These are phyloP conservation scores for Paradisaea rubra DNA, from an alignment of 2,113 vertebrate genomes.

Conservation along the genomic window DNA sequence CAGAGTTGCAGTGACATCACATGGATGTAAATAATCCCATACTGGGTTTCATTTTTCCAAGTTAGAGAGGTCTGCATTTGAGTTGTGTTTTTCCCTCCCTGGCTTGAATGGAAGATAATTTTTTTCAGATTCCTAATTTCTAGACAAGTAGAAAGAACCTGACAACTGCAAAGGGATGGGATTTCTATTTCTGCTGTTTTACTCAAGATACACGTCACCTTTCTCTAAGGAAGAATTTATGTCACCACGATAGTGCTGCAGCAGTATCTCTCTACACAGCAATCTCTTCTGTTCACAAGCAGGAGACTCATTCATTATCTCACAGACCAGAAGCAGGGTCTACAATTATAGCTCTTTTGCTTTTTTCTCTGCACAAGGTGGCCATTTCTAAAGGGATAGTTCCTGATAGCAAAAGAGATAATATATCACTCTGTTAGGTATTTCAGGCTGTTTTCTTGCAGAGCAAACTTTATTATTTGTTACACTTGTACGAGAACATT, in stretches of 20 bases:
- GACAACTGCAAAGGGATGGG: background rate
- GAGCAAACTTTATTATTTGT: constrained; percentile 51
- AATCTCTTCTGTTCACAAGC: background rate
- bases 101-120: background rate
- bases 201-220: background rate
- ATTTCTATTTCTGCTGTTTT: background rate
- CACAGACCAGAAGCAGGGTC: background rate
- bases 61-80: constrained; percentile 3
- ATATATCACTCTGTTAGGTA: background rate
- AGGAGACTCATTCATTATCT: background rate
- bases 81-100: constrained; percentile 18
- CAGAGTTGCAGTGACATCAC: constrained; percentile 30
- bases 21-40: background rate
- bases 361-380: background rate
- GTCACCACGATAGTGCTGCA: background rate
- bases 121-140: constrained; percentile 13
- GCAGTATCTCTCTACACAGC: background rate
- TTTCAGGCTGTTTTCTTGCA: constrained; percentile 12
- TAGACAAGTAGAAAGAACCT: background rate
- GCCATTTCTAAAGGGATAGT: background rate
- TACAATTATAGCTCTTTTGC: background rate
- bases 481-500: constrained; percentile 63
- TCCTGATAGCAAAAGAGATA: constrained; percentile 37
- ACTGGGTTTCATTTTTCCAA: constrained; percentile 37
- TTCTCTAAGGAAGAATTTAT: constrained; percentile 30